These are phyloP conservation scores for Forbesichthys agassizii DNA, from an alignment of 2,113 vertebrate species.

Conservation along the genomic window DNA sequence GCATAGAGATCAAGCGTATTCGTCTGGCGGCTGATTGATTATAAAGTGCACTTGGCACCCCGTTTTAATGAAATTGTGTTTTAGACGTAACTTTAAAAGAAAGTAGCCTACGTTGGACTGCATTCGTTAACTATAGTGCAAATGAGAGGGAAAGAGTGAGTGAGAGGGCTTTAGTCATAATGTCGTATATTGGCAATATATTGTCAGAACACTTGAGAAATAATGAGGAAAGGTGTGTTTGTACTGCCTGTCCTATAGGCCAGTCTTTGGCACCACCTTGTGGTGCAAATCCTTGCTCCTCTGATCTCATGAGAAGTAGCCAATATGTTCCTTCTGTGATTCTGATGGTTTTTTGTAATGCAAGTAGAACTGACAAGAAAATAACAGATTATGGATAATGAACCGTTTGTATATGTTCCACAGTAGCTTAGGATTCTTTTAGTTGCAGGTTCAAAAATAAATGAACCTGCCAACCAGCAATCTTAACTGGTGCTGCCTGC, in stretches of 20 bases:
- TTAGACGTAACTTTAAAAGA: neutral
- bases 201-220: no score
- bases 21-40: slow-evolving; percentile 8
- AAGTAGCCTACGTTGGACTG: neutral
- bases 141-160: neutral
- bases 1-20: slow-evolving; percentile 36
- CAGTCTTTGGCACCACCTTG: slow-evolving; percentile 58
- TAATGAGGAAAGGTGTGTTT: no score
- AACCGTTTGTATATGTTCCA: neutral
- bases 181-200: no score
- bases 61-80: no score
- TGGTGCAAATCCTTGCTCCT: slow-evolving; percentile 25
- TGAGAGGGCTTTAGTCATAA: neutral
- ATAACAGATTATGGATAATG: neutral
- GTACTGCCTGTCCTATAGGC: neutral
- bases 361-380: neutral
- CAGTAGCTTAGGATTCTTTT: no score
- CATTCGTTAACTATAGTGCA: neutral
- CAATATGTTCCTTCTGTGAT: no score
- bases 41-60: neutral
- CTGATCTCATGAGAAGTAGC: neutral
- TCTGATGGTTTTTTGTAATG: no score
- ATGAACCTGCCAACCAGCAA: no score
- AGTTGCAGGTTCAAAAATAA: no score
- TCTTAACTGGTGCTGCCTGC: no score